Conservation (phyloP, 1,140 invertebrate species). For the Scaptomyza montana region DNA sequence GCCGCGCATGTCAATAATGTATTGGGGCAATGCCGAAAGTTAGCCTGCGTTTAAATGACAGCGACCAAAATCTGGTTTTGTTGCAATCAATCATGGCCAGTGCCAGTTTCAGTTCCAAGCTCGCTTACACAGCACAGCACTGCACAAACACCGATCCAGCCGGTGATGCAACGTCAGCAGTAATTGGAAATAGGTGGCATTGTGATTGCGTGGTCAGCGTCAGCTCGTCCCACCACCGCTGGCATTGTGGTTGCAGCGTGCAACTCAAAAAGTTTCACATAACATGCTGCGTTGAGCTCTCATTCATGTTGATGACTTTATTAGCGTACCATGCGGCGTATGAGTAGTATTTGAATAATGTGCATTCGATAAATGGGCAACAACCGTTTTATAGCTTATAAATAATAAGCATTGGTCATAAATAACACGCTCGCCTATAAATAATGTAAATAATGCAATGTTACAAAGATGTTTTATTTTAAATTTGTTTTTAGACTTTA, state of each 20-base stretch:
- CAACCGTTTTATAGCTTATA: constrained; percentile 28
- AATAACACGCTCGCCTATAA: not conserved
- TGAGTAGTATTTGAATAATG: constrained; percentile 69
- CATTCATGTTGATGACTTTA: constrained; percentile 61
- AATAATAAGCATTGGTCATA: constrained; percentile 20
- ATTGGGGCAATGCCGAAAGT: constrained; percentile 55
- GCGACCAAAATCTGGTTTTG: constrained; percentile 80
- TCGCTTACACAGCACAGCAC: not conserved
- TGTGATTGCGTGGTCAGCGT: constrained; percentile 65
- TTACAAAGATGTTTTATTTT: not conserved
- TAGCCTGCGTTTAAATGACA: constrained; percentile 75
- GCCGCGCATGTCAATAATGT: constrained; percentile 37
- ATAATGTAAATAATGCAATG: not conserved
- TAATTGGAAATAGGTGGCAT: constrained; percentile 80
- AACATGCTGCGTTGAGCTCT: constrained; percentile 28
- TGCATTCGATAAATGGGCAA: constrained; percentile 61
- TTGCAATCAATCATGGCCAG: constrained; percentile 76
- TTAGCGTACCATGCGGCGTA: constrained; percentile 62
- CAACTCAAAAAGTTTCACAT: constrained; percentile 56
- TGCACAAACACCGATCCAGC: not conserved
- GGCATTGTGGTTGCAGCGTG: constrained; percentile 52
- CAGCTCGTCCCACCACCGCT: constrained; percentile 21
- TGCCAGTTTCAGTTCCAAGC: constrained; percentile 6
- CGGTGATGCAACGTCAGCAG: constrained; percentile 58
- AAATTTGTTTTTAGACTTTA: not conserved